Evolutionary conservation across 2,888 invertebrate species (phyloP), one percentile per base, ranked within the genome.

Genomic region (Macrosiphum euphorbiae): DNA sequence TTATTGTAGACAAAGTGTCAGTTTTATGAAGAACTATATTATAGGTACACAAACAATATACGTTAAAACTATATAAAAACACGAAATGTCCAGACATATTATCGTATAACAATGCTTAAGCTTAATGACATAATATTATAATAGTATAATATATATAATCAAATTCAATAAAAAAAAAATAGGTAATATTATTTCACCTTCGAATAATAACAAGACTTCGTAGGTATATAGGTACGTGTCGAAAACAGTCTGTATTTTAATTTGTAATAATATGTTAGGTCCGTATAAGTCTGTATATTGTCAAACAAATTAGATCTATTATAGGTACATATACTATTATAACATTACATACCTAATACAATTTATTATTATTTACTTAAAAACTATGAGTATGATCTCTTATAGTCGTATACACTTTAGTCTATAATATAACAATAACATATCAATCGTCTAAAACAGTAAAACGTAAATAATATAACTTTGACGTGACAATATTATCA

Each of bases 61-160:
- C 3, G 52, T 35, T 28, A n/a, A 67, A 88, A 88, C 55, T 28
- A 55, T 35, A n/a, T n/a, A 44, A 61, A n/a, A 67, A 67, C 20
- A 67, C 67, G 35, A 67, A 35, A 67, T 67, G 16, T 67, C 35
- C 67, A 67, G 35, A 67, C 35, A 67, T 7, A 3, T 41, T 41
- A 28, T 61, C 61, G 35, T 35, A 90, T 90, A 90, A 67, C 90
- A 67, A 90, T 67, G 16, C n/a, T 35, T 47, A 58, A 58, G 67
- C n/a, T 47, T 89, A 67, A 67, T 47, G 67, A 90, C 67, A n/a
- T 90, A 50, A 28, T 67, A 24, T 47, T 8, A 58, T 58, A 10
- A 67, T 67, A 67, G n/a, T 67, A 35, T 35, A 35, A 35, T 35
- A 35, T 16, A 61, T 11, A 26, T 26, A 88, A 58, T 58, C 7